These are phyloP conservation scores for Psammodynastes pulverulentus DNA, from an alignment of 2,113 vertebrate species.

Conservation along the genomic window DNA sequence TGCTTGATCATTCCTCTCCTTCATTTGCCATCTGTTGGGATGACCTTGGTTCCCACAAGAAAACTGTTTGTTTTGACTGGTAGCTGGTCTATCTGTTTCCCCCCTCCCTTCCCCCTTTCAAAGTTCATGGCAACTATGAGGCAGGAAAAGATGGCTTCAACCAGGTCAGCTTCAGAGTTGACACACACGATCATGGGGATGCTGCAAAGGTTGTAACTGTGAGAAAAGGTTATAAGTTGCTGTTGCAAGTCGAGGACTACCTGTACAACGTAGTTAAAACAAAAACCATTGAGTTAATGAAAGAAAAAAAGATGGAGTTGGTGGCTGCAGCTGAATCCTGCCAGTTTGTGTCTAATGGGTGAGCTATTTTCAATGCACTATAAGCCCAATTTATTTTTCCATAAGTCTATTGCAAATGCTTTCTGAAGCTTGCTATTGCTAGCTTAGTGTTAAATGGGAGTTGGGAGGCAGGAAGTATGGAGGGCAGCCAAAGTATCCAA, in stretches of 20 bases:
- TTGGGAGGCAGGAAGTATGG: not conserved
- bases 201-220: not conserved
- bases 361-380: not conserved
- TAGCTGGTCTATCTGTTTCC: too few relatives aligned
- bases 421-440: not conserved
- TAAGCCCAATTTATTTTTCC: not conserved
- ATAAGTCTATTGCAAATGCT: not conserved
- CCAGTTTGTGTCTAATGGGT: not conserved
- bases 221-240: not conserved
- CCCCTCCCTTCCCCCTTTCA: too few relatives aligned
- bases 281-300: too few relatives aligned
- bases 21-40: too few relatives aligned
- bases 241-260: not conserved
- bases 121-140: too few relatives aligned
- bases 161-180: too few relatives aligned
- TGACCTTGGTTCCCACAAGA: too few relatives aligned
- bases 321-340: not conserved
- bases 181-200: not conserved
- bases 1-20: too few relatives aligned
- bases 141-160: too few relatives aligned
- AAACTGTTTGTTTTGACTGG: too few relatives aligned
- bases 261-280: not conserved
- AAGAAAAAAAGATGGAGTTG: not conserved
- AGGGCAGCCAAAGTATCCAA: not conserved
- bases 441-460: not conserved